Evolutionary conservation across 2,888 invertebrate species (phyloP).

Genomic region (Mythimna ferrago): DNA sequence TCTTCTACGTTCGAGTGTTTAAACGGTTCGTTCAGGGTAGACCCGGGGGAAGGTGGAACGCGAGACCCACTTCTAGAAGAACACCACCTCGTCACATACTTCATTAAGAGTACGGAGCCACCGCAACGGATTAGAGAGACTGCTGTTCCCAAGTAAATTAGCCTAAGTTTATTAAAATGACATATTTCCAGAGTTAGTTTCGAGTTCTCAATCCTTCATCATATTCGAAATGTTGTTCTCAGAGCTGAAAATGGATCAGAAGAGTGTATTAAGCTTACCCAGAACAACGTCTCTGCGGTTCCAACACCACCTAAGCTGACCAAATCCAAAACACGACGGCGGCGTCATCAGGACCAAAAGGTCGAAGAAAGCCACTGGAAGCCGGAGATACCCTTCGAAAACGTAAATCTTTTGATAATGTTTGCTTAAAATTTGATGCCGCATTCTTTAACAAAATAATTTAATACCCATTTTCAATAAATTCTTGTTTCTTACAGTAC

Average conservation of each 20-base stretch:
- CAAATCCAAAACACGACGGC: conserved; percentile 13
- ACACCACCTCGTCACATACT: conserved; percentile 96
- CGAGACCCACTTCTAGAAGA: conserved; percentile 96
- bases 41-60: conserved; percentile 96
- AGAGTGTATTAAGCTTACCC: not conserved
- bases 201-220: too few relatives aligned
- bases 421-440: conserved; percentile 23
- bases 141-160: conserved; percentile 61
- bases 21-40: conserved; percentile 97
- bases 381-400: conserved; percentile 97
- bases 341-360: conserved; percentile 84
- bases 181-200: too few relatives aligned
- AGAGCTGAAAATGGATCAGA: conserved; percentile 1
- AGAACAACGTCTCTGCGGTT: not conserved
- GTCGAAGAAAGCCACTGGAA: conserved; percentile 94
- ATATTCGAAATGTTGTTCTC: not conserved
- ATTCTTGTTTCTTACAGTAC: conserved; percentile 71
- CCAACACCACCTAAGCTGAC: not conserved
- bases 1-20: conserved; percentile 96
- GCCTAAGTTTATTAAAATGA: not conserved
- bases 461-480: not conserved
- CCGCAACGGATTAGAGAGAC: conserved; percentile 89
- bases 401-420: conserved; percentile 89
- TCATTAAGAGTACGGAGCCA: conserved; percentile 94
- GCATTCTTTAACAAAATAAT: not conserved